Conservation (phyloP, 2,888 invertebrate genomes). For the Prenolepis imparis region DNA sequence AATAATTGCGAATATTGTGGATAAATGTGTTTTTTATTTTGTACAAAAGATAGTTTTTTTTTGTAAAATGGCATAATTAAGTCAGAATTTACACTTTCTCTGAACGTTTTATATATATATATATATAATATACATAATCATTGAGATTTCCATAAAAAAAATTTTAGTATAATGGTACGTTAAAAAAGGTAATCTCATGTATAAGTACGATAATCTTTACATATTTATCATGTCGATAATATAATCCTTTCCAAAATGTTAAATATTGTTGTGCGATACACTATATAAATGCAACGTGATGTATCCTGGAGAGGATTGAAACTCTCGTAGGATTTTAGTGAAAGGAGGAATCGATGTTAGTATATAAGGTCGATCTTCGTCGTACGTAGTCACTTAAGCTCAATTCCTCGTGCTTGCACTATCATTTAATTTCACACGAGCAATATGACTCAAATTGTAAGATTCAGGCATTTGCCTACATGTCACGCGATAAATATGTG, state of each 20-base stretch:
- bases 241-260: conserved; percentile 40
- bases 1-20: not conserved
- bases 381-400: conserved; percentile 79
- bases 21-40: not conserved
- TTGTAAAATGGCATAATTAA: conserved; percentile 3
- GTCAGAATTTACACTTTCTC: conserved; percentile 14
- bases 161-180: conserved; percentile 54
- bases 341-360: conserved; percentile 83
- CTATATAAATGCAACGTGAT: conserved; percentile 24
- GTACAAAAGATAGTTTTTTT: not conserved
- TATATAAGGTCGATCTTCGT: conserved; percentile 82
- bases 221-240: conserved; percentile 57
- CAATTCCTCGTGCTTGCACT: conserved; percentile 61
- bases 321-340: conserved; percentile 77
- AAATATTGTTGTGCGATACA: conserved; percentile 35
- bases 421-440: conserved; percentile 53
- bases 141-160: conserved; percentile 41
- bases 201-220: conserved; percentile 55
- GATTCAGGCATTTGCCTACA: conserved; percentile 51
- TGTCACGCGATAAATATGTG: conserved; percentile 30
- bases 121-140: conserved; percentile 14
- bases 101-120: conserved; percentile 32
- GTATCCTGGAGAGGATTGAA: conserved; percentile 75
- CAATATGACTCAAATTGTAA: conserved; percentile 81
- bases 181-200: conserved; percentile 49